Percentiles rank a stretch among this genome's conserved stretches.
phyloP scores from a whole-genome alignment of 2,113 vertebrate species.

The Tricholaema leucomelas region DNA sequence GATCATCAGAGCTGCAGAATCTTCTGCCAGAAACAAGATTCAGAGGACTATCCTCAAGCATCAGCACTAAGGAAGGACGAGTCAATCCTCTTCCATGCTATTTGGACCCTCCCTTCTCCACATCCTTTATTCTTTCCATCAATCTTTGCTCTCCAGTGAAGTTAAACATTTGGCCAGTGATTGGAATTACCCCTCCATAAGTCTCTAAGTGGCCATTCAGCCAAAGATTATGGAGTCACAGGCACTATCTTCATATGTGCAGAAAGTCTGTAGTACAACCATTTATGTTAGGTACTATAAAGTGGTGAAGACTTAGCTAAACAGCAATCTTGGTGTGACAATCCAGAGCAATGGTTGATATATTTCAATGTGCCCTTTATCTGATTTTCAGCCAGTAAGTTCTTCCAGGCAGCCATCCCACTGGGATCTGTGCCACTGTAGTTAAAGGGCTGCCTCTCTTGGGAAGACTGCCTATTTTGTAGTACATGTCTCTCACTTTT shows the following conservation, averaged over 20 bases:
- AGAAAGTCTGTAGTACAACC: not conserved
- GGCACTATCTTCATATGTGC: not conserved
- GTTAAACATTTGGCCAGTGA: not conserved
- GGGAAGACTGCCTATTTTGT: not conserved
- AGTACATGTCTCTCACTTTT: not conserved
- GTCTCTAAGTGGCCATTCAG: not conserved
- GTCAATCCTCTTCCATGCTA: not conserved
- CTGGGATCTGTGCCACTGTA: not conserved
- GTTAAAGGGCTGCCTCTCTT: not conserved
- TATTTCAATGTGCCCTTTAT: not conserved
- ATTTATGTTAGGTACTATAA: not conserved
- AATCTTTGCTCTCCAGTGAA: not conserved
- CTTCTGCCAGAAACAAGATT: not conserved
- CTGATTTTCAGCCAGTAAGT: not conserved
- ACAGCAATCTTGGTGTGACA: not conserved
- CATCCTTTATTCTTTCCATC: not conserved
- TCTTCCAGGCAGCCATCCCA: not conserved
- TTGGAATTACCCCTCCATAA: not conserved
- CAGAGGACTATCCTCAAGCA: not conserved
- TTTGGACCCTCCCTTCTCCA: not conserved
- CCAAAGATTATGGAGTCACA: not conserved
- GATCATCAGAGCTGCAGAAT: not conserved
- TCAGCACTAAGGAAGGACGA: not conserved
- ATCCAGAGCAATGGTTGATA: not conserved
- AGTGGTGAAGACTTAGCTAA: not conserved